These are phyloP conservation scores for Porites divaricata DNA, from an alignment of 92 coral and sea anemone genomes.

Conservation along the genomic window DNA sequence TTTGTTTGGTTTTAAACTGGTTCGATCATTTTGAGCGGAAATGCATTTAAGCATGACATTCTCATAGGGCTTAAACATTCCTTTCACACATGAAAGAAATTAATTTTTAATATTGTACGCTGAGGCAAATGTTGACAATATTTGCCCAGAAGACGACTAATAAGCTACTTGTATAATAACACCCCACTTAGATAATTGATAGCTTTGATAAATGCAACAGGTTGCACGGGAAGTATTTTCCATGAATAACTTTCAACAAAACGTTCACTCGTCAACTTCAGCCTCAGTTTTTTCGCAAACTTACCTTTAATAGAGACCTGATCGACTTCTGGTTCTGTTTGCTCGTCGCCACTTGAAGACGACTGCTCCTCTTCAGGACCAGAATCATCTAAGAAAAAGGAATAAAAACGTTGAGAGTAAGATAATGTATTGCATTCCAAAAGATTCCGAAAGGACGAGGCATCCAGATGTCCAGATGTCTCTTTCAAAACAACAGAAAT, in stretches of 20 bases:
- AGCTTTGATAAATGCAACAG: constrained; percentile 16
- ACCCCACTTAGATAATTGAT: background rate
- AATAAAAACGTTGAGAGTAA: too few relatives aligned
- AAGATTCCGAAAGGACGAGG: background rate
- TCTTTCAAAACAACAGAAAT: background rate
- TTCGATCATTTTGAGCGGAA: background rate
- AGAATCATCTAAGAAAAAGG: constrained; percentile 40
- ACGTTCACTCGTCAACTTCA: background rate
- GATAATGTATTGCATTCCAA: too few relatives aligned
- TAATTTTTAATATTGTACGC: constrained; percentile 35
- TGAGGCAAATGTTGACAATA: background rate
- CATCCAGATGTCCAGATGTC: background rate
- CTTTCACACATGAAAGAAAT: background rate
- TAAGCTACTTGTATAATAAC: background rate
- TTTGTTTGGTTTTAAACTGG: background rate
- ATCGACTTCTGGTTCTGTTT: constrained; percentile 87
- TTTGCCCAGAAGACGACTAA: background rate
- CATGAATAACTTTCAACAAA: too few relatives aligned
- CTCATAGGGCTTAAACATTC: background rate
- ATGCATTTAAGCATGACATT: background rate
- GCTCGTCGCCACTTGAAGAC: constrained; percentile 82
- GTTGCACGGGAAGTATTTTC: background rate
- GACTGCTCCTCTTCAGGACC: constrained; percentile 63
- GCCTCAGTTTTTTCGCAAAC: background rate
- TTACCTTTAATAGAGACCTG: constrained; percentile 71